Base-by-base conservation (phyloP, 2,113 vertebrate species). In the Pseudorasbora parva region DNA sequence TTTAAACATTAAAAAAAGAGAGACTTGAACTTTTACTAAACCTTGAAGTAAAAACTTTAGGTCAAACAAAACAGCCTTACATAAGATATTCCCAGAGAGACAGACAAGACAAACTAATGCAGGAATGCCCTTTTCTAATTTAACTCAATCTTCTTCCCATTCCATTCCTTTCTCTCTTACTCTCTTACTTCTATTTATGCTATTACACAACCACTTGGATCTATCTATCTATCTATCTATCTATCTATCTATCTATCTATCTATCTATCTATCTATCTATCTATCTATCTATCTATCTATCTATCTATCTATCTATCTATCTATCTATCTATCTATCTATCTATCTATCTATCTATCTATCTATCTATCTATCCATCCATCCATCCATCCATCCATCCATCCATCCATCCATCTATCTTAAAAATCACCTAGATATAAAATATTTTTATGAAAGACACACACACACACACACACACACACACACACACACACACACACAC, bases 1-100 rank as follows among this genome's bases (percentile, higher is more conserved):
- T 72, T 72, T 72, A 72, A n/a, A 71, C 68, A 45, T 72, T 45
- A n/a, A 68, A 8, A 68, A 41, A n/a, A n/a, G n/a, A 41, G 41
- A 71, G 11, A 37, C 37, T 37, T 37, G 54, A 45, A 23, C n/a
- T 43, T 51, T 23, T 7, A 47, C 75, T 45, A 30, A 76, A 88
- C 87, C 86, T 87, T 85, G 89, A 92, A 82, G 89, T 90, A 91
- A 93, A 88, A 91, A 89, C 92, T 89, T 91, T 14, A 90, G 85
- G 76, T 56, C 82, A 90, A 89, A 76, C 57, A 54, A 81, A 87
- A 86, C 86, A 86, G 69, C 74, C 87, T 93, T 92, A 90, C 89
- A 87, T 91, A 93, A 92, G 88, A 68, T 82, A 49, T 72, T 79
- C 30, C 41, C 72, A 64, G 69, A 79, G 84, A 87, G 84, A 76